These are phyloP conservation scores for Chitala chitala DNA, from an alignment of 2,113 vertebrate species.

Conservation along the genomic window DNA sequence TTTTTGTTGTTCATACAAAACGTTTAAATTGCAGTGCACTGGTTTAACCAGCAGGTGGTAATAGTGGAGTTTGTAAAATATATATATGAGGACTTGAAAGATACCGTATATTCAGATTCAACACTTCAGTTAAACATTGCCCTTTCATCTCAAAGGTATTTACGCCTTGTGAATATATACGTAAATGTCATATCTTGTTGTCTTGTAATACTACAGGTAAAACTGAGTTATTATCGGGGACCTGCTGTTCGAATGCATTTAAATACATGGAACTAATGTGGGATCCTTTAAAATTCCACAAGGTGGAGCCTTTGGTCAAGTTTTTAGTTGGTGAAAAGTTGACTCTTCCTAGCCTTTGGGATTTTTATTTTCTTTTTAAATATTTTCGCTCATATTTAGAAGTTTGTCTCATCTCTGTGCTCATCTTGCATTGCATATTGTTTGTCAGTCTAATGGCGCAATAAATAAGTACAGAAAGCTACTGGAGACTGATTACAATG, in stretches of 20 bases:
- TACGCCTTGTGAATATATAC: no score
- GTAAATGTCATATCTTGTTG: no score
- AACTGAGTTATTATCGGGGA: no score
- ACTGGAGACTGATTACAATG: constrained; percentile 12
- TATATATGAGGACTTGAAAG: no score
- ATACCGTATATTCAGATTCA: no score
- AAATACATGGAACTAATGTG: no score
- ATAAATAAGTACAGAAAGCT: constrained; percentile 11
- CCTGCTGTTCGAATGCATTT: no score
- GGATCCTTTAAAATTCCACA: constrained; percentile 32
- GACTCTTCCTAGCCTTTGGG: background rate
- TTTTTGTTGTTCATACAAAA: background rate
- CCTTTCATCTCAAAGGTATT: no score
- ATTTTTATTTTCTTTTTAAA: background rate
- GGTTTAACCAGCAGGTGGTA: constrained; percentile 8
- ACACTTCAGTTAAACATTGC: no score
- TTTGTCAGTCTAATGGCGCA: constrained; percentile 1
- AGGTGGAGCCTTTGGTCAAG: constrained; percentile 43
- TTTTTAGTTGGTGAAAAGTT: background rate
- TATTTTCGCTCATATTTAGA: background rate
- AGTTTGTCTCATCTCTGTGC: background rate
- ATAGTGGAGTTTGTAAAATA: background rate
- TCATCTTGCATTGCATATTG: background rate
- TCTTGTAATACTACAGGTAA: no score
- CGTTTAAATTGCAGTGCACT: constrained; percentile 6